These are phyloP conservation scores for Phaenicophaeus curvirostris DNA, from an alignment of 2,797 vertebrate genomes.

Conservation along the genomic window DNA sequence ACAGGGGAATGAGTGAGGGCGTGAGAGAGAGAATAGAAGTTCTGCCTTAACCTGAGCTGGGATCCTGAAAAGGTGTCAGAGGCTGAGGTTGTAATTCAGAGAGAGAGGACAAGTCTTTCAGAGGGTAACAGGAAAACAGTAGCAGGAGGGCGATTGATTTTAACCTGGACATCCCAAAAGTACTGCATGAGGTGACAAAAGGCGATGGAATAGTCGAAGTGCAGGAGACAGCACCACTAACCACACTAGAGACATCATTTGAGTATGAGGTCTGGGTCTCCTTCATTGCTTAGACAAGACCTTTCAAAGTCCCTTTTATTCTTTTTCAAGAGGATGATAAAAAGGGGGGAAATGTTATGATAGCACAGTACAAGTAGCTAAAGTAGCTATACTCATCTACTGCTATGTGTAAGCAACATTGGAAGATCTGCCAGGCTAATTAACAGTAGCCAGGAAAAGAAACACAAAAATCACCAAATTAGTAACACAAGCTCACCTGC, in stretches of 20 bases:
- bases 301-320: not conserved
- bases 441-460: conserved; percentile 24
- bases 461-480: not conserved
- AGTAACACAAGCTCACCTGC: conserved; percentile 21
- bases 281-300: not conserved
- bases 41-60: not conserved
- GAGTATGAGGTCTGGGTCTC: not conserved
- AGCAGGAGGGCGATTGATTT: not conserved
- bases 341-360: not conserved
- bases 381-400: not conserved
- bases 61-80: not conserved
- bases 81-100: not conserved
- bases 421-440: conserved; percentile 34
- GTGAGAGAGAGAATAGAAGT: not conserved
- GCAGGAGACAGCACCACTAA: not conserved
- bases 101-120: not conserved
- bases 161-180: not conserved
- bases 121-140: not conserved
- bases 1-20: not conserved
- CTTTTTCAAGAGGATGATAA: not conserved
- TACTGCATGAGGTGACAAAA: not conserved
- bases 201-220: not conserved
- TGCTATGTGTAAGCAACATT: not conserved
- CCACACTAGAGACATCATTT: not conserved
- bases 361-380: not conserved